These are phyloP conservation scores for Tetheella fluctuosa DNA, from an alignment of 2,888 invertebrate species.

Conservation along the genomic window DNA sequence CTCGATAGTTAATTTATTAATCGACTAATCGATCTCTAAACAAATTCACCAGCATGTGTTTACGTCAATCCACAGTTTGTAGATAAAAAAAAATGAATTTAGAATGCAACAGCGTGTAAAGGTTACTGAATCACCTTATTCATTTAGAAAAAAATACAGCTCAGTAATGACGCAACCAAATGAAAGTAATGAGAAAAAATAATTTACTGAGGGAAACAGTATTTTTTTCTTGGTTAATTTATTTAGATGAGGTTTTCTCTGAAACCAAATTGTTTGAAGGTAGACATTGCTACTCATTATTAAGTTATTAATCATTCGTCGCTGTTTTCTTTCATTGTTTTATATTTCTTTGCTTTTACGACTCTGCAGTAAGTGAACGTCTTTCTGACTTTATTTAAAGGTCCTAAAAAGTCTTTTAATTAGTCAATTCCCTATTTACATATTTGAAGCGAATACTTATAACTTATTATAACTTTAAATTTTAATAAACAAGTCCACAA, in stretches of 20 bases:
- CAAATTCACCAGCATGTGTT: slow-evolving; percentile 9
- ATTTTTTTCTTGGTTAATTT: background rate
- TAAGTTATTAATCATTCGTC: background rate
- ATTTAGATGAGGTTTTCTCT: background rate
- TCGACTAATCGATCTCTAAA: slow-evolving; percentile 21
- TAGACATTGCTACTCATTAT: background rate
- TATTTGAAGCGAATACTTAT: background rate
- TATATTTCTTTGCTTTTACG: background rate
- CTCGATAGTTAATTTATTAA: slow-evolving; percentile 24
- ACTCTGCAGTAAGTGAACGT: background rate
- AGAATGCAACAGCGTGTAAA: background rate
- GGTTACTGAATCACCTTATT: no score
- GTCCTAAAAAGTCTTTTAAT: no score
- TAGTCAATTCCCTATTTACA: no score
- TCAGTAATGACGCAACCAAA: background rate
- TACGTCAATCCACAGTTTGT: background rate
- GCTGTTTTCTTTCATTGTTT: background rate
- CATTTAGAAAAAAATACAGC: background rate
- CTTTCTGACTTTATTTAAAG: no score
- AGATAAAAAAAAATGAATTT: background rate
- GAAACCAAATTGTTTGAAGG: background rate
- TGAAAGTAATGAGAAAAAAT: background rate
- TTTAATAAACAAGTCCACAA: no score
- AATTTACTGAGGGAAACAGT: background rate
- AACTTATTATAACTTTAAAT: no score